Conservation (phyloP, 2,888 invertebrate genomes). For the Nomada flava region DNA sequence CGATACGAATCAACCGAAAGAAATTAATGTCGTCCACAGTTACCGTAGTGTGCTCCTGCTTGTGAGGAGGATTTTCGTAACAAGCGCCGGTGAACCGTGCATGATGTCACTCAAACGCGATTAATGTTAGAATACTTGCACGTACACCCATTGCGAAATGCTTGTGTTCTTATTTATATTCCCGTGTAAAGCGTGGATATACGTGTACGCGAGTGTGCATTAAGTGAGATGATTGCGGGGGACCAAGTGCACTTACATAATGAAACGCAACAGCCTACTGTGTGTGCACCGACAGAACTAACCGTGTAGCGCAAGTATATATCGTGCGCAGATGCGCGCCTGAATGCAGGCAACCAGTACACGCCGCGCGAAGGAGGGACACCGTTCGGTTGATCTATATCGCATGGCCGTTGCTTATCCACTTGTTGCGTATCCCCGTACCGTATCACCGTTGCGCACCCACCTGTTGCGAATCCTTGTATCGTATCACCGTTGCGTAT, state of each 20-base stretch:
- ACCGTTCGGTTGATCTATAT: background rate
- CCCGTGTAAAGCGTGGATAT: slow-evolving; percentile 41
- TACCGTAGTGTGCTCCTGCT: background rate
- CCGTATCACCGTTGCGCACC: too few species aligned
- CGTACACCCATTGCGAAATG: slow-evolving; percentile 36
- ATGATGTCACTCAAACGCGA: background rate
- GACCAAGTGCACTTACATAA: slow-evolving; percentile 52
- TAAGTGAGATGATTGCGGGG: slow-evolving; percentile 44
- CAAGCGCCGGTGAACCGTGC: background rate
- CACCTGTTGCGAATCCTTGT: too few species aligned
- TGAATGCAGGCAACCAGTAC: background rate
- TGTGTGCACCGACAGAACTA: slow-evolving; percentile 21
- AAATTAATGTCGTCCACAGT: too few species aligned
- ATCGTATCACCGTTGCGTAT: too few species aligned
- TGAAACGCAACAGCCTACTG: slow-evolving; percentile 39
- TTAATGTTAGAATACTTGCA: slow-evolving; percentile 39
- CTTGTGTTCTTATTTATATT: slow-evolving; percentile 55
- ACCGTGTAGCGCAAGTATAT: background rate
- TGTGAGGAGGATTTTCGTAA: slow-evolving; percentile 29
- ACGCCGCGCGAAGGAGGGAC: background rate
- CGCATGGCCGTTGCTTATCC: too few species aligned
- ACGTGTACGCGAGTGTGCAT: slow-evolving; percentile 18
- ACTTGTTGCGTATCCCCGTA: too few species aligned
- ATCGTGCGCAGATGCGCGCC: background rate
- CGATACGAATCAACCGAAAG: too few species aligned